Conservation (phyloP, 2,113 vertebrate genomes). For the Diadophis punctatus region DNA sequence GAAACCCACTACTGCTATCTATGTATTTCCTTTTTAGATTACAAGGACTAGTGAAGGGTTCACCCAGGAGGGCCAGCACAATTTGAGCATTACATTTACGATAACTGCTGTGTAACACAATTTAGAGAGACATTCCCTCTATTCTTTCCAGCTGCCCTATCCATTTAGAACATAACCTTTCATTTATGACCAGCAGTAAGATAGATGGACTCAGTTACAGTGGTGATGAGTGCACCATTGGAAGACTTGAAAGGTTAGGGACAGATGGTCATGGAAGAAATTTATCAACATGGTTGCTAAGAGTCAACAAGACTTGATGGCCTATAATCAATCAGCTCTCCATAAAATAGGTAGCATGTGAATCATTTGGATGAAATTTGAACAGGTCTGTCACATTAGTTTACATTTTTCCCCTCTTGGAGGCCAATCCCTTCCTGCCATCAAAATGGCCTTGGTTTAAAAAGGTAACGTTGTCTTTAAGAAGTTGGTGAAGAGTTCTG, state of each 20-base stretch:
- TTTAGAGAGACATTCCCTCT: neutral
- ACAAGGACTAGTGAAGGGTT: neutral
- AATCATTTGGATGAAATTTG: neutral
- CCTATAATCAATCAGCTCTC: neutral
- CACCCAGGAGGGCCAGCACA: neutral
- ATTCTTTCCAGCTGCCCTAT: neutral
- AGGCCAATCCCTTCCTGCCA: neutral
- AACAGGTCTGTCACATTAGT: neutral
- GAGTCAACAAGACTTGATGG: neutral
- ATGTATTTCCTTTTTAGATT: neutral
- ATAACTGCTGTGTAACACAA: neutral
- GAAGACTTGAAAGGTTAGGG: neutral
- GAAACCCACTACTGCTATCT: neutral
- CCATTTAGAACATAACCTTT: neutral
- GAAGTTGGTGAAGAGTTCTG: neutral
- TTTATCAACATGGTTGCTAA: neutral
- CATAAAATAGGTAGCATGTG: neutral
- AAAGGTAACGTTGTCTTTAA: neutral
- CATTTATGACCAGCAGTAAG: neutral
- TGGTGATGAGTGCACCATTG: neutral
- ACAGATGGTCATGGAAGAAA: neutral
- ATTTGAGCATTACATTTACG: neutral
- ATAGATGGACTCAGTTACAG: neutral
- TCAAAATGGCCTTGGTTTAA: neutral
- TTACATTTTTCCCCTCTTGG: neutral